phyloP scores from a whole-genome alignment of 2,888 invertebrate genomes.

The Calliphora vomitoria region DNA sequence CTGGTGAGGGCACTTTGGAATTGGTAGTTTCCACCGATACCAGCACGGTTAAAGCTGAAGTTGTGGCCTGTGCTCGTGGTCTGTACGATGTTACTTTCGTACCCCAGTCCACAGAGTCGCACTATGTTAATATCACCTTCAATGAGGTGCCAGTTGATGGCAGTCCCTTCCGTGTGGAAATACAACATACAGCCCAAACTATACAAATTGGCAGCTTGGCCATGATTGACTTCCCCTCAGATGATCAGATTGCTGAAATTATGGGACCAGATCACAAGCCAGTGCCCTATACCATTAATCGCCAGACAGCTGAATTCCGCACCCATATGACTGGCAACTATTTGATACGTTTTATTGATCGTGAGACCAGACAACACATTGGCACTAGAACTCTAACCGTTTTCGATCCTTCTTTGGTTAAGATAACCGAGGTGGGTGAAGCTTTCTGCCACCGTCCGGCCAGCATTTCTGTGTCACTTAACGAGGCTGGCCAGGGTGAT shows the following conservation, averaged over 20 bases:
- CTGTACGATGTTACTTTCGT: conserved; percentile 96
- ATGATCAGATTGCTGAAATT: conserved; percentile 88
- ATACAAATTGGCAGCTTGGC: conserved; percentile 88
- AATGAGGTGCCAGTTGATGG: conserved; percentile 96
- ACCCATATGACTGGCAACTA: conserved; percentile 91
- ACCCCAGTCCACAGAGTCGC: conserved; percentile 94
- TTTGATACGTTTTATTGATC: conserved; percentile 88
- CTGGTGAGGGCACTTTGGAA: conserved; percentile 96
- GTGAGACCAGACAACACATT: conserved; percentile 87
- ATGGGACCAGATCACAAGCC: conserved; percentile 88
- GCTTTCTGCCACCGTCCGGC: conserved; percentile 93
- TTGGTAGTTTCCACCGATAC: conserved; percentile 95
- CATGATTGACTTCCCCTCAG: conserved; percentile 87
- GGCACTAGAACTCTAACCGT: conserved; percentile 90
- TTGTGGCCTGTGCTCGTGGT: conserved; percentile 94
- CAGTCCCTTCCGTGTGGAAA: conserved; percentile 94
- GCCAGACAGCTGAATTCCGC: conserved; percentile 90
- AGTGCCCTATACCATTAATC: conserved; percentile 87
- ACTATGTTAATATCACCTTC: conserved; percentile 96
- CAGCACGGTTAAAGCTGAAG: conserved; percentile 95
- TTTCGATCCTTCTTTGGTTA: conserved; percentile 90
- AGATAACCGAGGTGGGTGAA: conserved; percentile 90
- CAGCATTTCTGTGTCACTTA: conserved; percentile 91
- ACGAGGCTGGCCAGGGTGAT: conserved; percentile 93
- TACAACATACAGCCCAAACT: conserved; percentile 89